Conservation (phyloP, 2,888 invertebrate species). For the Dexiosoma caninum region DNA sequence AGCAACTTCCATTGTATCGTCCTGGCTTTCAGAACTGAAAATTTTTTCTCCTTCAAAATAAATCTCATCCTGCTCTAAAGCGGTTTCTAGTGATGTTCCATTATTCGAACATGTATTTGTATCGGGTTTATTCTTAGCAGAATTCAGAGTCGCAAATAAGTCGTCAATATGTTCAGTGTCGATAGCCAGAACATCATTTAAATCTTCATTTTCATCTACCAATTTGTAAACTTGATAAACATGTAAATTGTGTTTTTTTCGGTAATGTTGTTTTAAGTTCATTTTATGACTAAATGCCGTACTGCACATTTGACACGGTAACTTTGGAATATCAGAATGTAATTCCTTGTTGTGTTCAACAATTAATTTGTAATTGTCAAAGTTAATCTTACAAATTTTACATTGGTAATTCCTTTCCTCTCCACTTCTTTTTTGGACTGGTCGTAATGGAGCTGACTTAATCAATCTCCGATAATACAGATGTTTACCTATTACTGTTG, state of each 20-base stretch:
- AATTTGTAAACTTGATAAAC: conserved; percentile 5
- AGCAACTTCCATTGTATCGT: conserved; percentile 21
- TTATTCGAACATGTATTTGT: neutral
- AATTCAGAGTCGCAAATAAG: neutral
- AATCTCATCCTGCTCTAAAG: neutral
- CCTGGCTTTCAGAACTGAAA: neutral
- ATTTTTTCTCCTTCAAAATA: conserved; percentile 9
- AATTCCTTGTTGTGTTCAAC: conserved; percentile 3
- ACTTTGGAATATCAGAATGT: conserved; percentile 3
- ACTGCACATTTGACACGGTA: conserved; percentile 27
- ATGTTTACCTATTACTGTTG: neutral
- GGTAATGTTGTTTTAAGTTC: conserved; percentile 23
- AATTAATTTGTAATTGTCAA: conserved; percentile 60
- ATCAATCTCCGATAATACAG: neutral
- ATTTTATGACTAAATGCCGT: neutral
- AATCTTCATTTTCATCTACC: conserved; percentile 24
- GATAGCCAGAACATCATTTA: neutral
- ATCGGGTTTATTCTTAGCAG: neutral
- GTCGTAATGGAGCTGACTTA: neutral
- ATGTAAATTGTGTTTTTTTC: conserved; percentile 25
- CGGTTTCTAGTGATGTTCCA: neutral
- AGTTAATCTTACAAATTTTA: conserved; percentile 3
- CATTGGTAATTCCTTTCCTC: neutral
- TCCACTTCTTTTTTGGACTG: neutral
- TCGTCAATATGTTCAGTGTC: neutral